Conservation (phyloP, 2,797 vertebrate species). For the Cuniculus paca region DNA sequence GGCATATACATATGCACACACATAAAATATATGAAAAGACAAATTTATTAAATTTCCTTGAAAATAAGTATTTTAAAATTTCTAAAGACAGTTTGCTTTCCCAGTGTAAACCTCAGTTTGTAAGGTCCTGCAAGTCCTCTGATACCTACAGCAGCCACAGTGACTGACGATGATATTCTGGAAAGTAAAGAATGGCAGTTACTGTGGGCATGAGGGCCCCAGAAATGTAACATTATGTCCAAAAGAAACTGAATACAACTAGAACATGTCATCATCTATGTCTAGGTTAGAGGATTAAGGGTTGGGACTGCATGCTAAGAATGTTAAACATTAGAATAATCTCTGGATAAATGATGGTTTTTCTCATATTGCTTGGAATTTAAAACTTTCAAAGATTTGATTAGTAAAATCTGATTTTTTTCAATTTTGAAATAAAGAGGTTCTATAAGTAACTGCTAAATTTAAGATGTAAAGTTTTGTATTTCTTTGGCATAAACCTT, state of each 20-base stretch:
- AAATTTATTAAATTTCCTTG: not conserved
- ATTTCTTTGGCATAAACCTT: conserved; percentile 11
- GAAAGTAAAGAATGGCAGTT: not conserved
- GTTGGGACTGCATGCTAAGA: not conserved
- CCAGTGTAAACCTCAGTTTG: not conserved
- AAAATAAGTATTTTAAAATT: not conserved
- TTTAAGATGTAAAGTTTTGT: conserved; percentile 13
- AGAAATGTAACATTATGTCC: not conserved
- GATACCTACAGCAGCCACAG: not conserved
- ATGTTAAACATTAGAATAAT: not conserved
- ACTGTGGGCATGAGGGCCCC: not conserved
- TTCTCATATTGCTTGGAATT: not conserved
- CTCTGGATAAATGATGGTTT: not conserved
- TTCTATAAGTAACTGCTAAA: not conserved
- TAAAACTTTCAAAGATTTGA: not conserved
- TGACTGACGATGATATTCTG: not conserved
- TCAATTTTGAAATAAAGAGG: not conserved
- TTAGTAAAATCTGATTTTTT: not conserved
- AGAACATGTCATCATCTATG: not conserved
- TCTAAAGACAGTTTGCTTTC: conserved; percentile 22
- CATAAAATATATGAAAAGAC: not conserved
- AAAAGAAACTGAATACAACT: not conserved
- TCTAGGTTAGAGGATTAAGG: not conserved
- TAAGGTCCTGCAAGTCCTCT: not conserved
- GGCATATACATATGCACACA: not conserved